Conservation (phyloP, 1,140 invertebrate species). For the Lordiphosa clarofinis region DNA sequence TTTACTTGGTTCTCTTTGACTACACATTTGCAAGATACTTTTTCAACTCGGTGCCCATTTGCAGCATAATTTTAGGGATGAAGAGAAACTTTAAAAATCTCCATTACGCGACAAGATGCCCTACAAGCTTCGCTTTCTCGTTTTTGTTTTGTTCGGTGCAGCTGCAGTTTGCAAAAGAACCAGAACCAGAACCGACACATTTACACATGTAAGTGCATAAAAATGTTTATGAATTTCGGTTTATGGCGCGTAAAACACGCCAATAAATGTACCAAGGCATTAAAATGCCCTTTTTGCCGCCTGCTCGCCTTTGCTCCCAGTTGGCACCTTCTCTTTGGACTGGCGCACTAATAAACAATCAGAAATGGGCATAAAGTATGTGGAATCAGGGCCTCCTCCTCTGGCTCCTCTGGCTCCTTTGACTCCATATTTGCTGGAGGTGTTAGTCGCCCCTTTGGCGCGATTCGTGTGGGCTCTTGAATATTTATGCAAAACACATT, state of each 20-base stretch:
- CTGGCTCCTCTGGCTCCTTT: conserved; percentile 5
- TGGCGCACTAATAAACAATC: conserved; percentile 77
- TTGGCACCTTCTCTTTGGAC: conserved; percentile 4
- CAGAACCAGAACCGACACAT: conserved; percentile 34
- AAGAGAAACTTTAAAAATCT: no score
- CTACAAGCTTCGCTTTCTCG: background rate
- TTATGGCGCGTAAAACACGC: conserved; percentile 78
- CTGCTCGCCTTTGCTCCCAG: conserved; percentile 25
- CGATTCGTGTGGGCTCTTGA: conserved; percentile 51
- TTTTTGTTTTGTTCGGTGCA: conserved; percentile 1
- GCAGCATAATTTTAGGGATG: no score
- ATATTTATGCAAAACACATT: conserved; percentile 66
- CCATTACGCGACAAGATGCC: no score
- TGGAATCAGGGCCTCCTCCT: conserved; percentile 49
- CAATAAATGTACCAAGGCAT: conserved; percentile 73
- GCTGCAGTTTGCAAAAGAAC: conserved; percentile 18
- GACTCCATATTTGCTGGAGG: conserved; percentile 20
- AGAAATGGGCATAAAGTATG: conserved; percentile 74
- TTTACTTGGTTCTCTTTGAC: no score
- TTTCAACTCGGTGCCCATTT: no score
- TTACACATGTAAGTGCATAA: conserved; percentile 76
- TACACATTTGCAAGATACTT: no score
- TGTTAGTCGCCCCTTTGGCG: conserved; percentile 52
- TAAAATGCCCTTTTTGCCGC: conserved; percentile 53
- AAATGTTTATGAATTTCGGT: conserved; percentile 78